Evolutionary conservation across 2,797 vertebrate genomes (phyloP).

Genomic region (Trachops cirrhosus): DNA sequence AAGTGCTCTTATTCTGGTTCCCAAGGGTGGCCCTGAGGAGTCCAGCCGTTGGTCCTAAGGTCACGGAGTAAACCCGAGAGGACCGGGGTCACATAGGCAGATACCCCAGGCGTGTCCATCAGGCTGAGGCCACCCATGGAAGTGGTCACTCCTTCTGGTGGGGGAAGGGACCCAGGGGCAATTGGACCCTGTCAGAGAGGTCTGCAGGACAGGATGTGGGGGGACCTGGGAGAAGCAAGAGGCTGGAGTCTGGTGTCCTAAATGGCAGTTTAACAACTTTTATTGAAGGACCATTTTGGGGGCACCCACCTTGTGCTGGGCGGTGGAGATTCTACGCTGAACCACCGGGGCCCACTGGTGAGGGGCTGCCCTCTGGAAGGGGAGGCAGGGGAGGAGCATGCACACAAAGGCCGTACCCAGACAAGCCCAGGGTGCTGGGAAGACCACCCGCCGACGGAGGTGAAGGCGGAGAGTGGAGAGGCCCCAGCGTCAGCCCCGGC

Average conservation of each 20-base stretch:
- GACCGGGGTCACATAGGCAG: not conserved
- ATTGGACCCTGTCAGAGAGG: too few relatives aligned
- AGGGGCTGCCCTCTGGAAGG: not conserved
- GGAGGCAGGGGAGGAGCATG: not conserved
- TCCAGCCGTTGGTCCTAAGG: not conserved
- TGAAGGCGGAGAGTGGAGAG: not conserved
- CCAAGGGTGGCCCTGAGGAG: not conserved
- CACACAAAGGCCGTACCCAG: not conserved
- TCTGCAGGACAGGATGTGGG: not conserved
- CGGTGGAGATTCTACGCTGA: not conserved
- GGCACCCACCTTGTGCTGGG: not conserved
- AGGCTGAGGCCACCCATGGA: not conserved
- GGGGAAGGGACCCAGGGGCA: not conserved
- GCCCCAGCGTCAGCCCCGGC: not conserved
- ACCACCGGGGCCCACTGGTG: fast-evolving
- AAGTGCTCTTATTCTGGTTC: not conserved
- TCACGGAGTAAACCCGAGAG: not conserved
- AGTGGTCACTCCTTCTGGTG: not conserved
- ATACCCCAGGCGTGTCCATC: not conserved
- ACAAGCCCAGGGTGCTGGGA: not conserved
- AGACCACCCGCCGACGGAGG: not conserved
- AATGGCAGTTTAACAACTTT: not conserved
- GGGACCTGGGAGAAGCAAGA: not conserved
- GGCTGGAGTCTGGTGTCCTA: not conserved
- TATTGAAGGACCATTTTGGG: not conserved